Conservation (phyloP, 2,888 invertebrate species). For the Leucania comma region DNA sequence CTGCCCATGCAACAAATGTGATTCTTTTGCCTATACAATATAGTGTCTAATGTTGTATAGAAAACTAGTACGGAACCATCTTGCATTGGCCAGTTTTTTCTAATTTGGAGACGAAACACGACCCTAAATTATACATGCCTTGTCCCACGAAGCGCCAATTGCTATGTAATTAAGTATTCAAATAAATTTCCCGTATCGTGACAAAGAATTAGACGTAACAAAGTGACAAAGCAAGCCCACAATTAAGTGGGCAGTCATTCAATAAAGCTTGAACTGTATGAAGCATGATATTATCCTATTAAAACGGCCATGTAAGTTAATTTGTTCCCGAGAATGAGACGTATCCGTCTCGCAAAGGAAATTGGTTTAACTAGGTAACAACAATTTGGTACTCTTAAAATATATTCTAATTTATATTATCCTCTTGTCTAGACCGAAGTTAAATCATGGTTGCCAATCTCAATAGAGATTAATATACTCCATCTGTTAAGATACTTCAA, state of each 20-base stretch:
- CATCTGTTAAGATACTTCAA: no score
- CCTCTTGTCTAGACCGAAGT: no score
- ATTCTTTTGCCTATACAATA: no score
- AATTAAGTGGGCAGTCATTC: constrained; percentile 80
- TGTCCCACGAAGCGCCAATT: constrained; percentile 12
- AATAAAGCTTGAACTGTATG: constrained; percentile 81
- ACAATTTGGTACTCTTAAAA: constrained; percentile 57
- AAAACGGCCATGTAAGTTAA: constrained; percentile 76
- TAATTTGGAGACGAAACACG: neutral
- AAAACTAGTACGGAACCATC: no score
- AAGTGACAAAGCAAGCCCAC: constrained; percentile 70
- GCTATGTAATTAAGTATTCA: constrained; percentile 49
- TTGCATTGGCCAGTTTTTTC: no score
- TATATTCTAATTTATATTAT: constrained; percentile 24
- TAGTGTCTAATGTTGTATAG: no score
- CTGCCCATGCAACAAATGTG: no score
- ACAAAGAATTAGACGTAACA: constrained; percentile 43
- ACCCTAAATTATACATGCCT: constrained; percentile 6
- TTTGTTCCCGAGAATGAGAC: constrained; percentile 74
- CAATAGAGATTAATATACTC: no score
- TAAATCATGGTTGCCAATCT: no score
- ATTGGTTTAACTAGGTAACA: constrained; percentile 63
- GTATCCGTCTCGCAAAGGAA: constrained; percentile 76
- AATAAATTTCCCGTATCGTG: constrained; percentile 39
- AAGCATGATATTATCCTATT: constrained; percentile 83